These are phyloP conservation scores for Hypotaenidia philippensis DNA, from an alignment of 2,797 vertebrate genomes.

Conservation along the genomic window DNA sequence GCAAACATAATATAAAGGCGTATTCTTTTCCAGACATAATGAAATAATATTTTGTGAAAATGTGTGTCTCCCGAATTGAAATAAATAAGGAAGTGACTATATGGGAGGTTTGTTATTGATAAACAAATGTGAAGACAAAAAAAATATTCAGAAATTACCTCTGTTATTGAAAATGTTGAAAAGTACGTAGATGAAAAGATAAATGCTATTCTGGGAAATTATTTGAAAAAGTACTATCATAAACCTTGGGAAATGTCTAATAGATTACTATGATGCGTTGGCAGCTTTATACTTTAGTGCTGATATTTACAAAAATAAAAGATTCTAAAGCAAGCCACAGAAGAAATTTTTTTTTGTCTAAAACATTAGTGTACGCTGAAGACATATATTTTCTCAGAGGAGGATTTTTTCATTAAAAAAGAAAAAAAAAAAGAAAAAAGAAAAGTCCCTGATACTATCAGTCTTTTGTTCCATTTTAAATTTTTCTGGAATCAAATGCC, in stretches of 20 bases:
- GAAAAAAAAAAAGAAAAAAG: not conserved
- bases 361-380: not conserved
- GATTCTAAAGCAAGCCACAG: not conserved
- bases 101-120: not conserved
- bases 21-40: not conserved
- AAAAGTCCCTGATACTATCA: accelerated
- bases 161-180: not conserved
- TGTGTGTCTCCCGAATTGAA: not conserved
- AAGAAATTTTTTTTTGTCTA: not conserved
- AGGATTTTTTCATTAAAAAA: not conserved
- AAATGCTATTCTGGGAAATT: not conserved
- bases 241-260: not conserved
- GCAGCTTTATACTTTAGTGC: not conserved
- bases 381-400: not conserved
- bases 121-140: not conserved
- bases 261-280: not conserved
- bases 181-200: not conserved
- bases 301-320: not conserved
- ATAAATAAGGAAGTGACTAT: not conserved
- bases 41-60: not conserved
- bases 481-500: not conserved
- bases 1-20: not conserved
- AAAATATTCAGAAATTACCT: not conserved
- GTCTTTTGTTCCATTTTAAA: not conserved
- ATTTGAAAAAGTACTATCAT: not conserved